Evolutionary conservation across 2,797 vertebrate species (phyloP).

Genomic region (Labeo calbasu): DNA sequence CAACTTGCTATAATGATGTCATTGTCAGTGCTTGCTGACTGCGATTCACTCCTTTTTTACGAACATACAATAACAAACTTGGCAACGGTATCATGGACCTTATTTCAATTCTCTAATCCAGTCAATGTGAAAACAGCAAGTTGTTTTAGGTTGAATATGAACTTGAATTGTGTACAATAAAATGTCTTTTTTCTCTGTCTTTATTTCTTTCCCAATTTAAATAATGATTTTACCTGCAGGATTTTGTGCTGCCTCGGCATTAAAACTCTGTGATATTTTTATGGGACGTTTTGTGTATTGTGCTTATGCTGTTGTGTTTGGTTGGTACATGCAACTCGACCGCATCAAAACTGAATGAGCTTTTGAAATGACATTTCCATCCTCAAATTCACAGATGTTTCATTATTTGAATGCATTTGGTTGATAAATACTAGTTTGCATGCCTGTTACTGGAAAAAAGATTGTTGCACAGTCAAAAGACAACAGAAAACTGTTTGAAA

Average conservation of each 20-base stretch:
- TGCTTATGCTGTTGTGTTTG: slow-evolving; percentile 4
- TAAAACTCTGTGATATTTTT: slow-evolving; percentile 10
- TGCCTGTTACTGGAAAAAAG: background rate
- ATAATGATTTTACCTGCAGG: background rate
- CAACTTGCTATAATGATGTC: slow-evolving; percentile 27
- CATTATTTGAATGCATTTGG: slow-evolving; percentile 7
- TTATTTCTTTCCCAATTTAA: background rate
- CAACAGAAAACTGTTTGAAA: background rate
- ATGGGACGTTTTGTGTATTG: background rate
- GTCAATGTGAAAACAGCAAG: slow-evolving; percentile 21
- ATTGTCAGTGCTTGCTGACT: slow-evolving; percentile 13
- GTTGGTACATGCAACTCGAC: background rate
- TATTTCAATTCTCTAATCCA: slow-evolving; percentile 1
- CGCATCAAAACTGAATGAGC: slow-evolving; percentile 14
- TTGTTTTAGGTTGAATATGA: slow-evolving; percentile 30
- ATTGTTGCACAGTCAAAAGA: slow-evolving; percentile 7
- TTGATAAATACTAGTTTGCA: slow-evolving; percentile 14
- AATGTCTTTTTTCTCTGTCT: background rate
- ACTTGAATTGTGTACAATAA: slow-evolving; percentile 27
- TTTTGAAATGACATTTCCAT: background rate
- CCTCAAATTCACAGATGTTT: background rate
- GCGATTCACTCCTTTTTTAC: slow-evolving; percentile 3
- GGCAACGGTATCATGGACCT: slow-evolving; percentile 11
- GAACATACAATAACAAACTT: background rate
- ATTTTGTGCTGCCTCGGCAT: slow-evolving; percentile 12